phyloP scores from a whole-genome alignment of 1,140 invertebrate species.

The Spodoptera litura region DNA sequence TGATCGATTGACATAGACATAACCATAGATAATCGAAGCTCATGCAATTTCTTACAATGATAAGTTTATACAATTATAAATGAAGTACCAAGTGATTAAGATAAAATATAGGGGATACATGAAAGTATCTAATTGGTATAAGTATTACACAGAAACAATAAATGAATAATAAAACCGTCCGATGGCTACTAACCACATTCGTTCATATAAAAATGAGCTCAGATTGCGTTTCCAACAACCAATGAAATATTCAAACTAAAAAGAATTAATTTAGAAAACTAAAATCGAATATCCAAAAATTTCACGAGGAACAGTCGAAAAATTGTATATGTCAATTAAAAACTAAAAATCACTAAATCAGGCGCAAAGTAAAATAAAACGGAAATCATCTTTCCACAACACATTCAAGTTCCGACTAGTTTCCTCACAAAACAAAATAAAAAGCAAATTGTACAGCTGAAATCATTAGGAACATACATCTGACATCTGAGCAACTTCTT shows the following conservation, averaged over 20 bases:
- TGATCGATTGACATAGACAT: conserved; percentile 31
- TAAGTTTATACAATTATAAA: conserved; percentile 69
- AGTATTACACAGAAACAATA: conserved; percentile 80
- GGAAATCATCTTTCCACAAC: conserved; percentile 59
- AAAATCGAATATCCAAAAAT: conserved; percentile 31
- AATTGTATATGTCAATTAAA: conserved; percentile 49
- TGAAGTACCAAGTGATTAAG: conserved; percentile 75
- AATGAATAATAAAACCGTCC: conserved; percentile 84
- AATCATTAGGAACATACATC: conserved; percentile 80
- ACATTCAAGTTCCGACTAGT: conserved; percentile 72
- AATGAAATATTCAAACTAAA: conserved; percentile 32
- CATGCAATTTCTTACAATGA: conserved; percentile 70
- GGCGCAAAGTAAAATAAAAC: conserved; percentile 67
- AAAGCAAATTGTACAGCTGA: conserved; percentile 80
- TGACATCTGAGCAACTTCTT: conserved; percentile 81
- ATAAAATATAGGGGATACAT: conserved; percentile 75
- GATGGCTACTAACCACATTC: conserved; percentile 58
- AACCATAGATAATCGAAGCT: conserved; percentile 66
- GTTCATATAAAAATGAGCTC: conserved; percentile 68
- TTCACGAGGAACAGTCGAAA: conserved; percentile 61
- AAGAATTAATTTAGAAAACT: conserved; percentile 31
- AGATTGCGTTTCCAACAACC: conserved; percentile 46
- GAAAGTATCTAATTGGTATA: conserved; percentile 68
- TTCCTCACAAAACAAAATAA: conserved; percentile 65
- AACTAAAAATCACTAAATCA: conserved; percentile 72